Evolutionary conservation across 2,113 vertebrate genomes (phyloP), one percentile per base, ranked within the genome.

Genomic region (Cinclus cinclus): DNA sequence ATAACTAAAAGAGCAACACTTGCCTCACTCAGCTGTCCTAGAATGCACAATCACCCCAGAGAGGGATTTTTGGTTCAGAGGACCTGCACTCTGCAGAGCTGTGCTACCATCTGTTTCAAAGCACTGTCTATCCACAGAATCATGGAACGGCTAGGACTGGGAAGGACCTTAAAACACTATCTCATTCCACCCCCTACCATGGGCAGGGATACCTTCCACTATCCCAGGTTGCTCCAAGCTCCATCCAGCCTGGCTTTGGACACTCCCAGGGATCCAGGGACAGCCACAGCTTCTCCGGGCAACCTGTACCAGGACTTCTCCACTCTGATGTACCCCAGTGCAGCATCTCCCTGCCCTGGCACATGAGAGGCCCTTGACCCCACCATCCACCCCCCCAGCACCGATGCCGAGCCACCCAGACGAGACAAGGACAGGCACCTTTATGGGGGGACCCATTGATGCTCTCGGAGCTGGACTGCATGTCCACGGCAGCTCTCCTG

Each of bases 391-490:
- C 35, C 59, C 59, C 41, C n/a, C 3, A 28, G 15, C 58, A 37
- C 35, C 4, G 1, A 12, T 1, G 8, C 35, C 3, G 13, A 78
- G 39, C 49, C 9, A 3, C 74, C 67, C 3, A 4, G 17, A 20
- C 0, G 13, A 47, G 15, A 47, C 21, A 17, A 27, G 39, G n/a
- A 64, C 15, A 4, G 46, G 95, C 96, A 99, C 99, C 99, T 97
- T 98, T 98, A 39, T 94, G 88, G 14, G 97, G 97, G 14, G 98
- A 98, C 88, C 98, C 98, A 16, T 98, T 98, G 95, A 99, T 95
- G 96, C 98, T 99, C 96, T 99, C 99, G 0, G 97, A 97, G 98
- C 99, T 99, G 83, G 98, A 99, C 96, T 98, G 98, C 5, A 94
- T 89, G 15, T 98, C 98, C 3, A 70, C 75, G 1, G 95, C 84